Conservation (phyloP, 2,797 vertebrate genomes). For the Schizothorax lantsangensis region DNA sequence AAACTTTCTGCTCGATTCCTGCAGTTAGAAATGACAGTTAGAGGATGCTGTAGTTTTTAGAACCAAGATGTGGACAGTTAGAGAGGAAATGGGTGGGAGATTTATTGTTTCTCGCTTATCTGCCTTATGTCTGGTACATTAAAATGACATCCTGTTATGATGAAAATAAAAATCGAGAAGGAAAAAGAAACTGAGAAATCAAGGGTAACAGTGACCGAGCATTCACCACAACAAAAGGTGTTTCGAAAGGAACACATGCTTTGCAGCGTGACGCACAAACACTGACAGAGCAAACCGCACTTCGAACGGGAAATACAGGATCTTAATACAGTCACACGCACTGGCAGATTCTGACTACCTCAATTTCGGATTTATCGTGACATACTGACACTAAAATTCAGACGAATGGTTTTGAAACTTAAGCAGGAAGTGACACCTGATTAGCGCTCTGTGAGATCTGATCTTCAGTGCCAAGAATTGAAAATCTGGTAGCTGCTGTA, state of each 20-base stretch:
- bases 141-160: slow-evolving; percentile 60
- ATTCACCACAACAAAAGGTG: slow-evolving; percentile 61
- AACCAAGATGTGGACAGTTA: slow-evolving; percentile 41
- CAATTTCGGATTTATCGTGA: slow-evolving; percentile 39
- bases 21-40: slow-evolving; percentile 3
- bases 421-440: slow-evolving; percentile 24
- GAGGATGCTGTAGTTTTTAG: neutral
- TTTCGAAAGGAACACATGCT: slow-evolving; percentile 65
- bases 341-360: slow-evolving; percentile 36
- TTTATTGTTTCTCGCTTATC: slow-evolving; percentile 39
- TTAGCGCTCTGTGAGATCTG: neutral
- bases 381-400: neutral
- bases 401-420: slow-evolving; percentile 20
- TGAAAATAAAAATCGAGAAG: slow-evolving; percentile 38
- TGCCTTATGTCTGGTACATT: slow-evolving; percentile 47
- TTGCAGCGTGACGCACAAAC: slow-evolving; percentile 63
- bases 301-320: slow-evolving; percentile 48
- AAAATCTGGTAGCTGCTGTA: neutral
- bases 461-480: slow-evolving; percentile 11
- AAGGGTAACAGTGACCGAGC: slow-evolving; percentile 49
- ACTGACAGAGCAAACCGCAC: slow-evolving; percentile 69
- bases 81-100: slow-evolving; percentile 44
- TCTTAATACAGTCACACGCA: neutral
- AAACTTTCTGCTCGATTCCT: neutral
- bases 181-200: slow-evolving; percentile 50